Evolutionary conservation across 2,113 vertebrate species (phyloP).

Genomic region (Heptranchias perlo): DNA sequence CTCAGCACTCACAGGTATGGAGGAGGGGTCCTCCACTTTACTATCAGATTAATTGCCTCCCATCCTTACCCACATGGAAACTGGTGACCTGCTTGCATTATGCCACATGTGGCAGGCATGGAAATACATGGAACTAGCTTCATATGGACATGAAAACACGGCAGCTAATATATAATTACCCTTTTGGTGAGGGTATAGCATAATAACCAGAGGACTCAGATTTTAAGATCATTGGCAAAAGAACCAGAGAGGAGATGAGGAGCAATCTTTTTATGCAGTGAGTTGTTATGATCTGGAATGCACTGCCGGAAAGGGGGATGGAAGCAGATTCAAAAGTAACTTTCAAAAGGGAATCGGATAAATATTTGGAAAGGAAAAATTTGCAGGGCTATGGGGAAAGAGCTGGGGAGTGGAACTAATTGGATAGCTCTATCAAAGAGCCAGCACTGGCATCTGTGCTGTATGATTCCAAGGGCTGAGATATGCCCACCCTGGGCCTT

Average conservation of each 20-base stretch:
- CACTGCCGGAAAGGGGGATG: background rate
- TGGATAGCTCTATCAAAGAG: background rate
- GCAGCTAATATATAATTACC: background rate
- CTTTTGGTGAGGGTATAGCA: background rate
- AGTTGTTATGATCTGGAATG: background rate
- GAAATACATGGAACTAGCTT: background rate
- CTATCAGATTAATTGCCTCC: background rate
- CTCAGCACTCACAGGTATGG: background rate
- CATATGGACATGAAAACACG: background rate
- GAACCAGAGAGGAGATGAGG: background rate
- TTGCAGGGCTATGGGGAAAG: background rate
- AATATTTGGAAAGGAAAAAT: background rate
- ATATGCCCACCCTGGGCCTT: background rate
- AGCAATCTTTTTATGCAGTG: background rate
- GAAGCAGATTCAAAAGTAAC: background rate
- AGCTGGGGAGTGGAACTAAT: background rate
- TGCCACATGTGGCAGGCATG: background rate
- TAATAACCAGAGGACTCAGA: background rate
- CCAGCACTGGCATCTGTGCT: background rate
- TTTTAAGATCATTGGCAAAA: background rate
- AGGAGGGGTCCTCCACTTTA: background rate
- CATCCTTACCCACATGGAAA: background rate
- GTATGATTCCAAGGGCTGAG: background rate
- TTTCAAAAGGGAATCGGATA: background rate
- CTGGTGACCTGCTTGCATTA: too few relatives aligned